phyloP scores from a whole-genome alignment of 2,888 invertebrate species.

The Athalia circularis region DNA sequence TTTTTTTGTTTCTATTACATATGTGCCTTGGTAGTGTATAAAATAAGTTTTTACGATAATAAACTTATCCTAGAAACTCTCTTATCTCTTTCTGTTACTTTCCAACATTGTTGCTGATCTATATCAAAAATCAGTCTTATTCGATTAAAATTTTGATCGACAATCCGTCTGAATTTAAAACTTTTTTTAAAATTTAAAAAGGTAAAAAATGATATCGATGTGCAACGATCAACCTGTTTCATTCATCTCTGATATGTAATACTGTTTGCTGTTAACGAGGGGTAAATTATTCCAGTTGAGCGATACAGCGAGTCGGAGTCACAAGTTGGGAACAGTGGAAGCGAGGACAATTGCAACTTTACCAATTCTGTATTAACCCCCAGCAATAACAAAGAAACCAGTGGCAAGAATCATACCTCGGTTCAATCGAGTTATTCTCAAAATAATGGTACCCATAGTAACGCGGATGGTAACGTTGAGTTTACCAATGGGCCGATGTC shows the following conservation, averaged over 20 bases:
- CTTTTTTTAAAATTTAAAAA: neutral
- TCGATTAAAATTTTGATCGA: too few relatives aligned
- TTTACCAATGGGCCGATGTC: constrained; percentile 70
- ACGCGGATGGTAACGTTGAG: constrained; percentile 63
- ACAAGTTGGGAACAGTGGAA: constrained; percentile 79
- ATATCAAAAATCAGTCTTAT: neutral
- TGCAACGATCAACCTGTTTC: neutral
- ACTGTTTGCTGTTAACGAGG: constrained; percentile 59
- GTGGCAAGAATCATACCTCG: constrained; percentile 71
- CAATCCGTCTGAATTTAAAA: too few relatives aligned
- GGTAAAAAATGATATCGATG: neutral
- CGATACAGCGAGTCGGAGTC: constrained; percentile 93
- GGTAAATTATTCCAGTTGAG: constrained; percentile 79
- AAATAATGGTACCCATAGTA: constrained; percentile 69
- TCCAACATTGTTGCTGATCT: neutral
- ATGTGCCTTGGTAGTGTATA: constrained; percentile 37
- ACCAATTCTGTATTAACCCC: constrained; percentile 65
- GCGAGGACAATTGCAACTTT: constrained; percentile 75
- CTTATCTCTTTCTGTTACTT: neutral
- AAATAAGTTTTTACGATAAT: constrained; percentile 22
- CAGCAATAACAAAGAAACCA: constrained; percentile 69
- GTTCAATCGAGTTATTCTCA: constrained; percentile 67
- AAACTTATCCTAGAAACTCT: constrained; percentile 46
- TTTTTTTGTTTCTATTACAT: constrained; percentile 7
- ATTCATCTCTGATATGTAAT: constrained; percentile 40